A percentile compares a stretch with the other conserved stretches of the same genome.
These are phyloP conservation scores for Nothobranchius furzeri DNA, from an alignment of 2,113 vertebrate species.

Conservation along the genomic window DNA sequence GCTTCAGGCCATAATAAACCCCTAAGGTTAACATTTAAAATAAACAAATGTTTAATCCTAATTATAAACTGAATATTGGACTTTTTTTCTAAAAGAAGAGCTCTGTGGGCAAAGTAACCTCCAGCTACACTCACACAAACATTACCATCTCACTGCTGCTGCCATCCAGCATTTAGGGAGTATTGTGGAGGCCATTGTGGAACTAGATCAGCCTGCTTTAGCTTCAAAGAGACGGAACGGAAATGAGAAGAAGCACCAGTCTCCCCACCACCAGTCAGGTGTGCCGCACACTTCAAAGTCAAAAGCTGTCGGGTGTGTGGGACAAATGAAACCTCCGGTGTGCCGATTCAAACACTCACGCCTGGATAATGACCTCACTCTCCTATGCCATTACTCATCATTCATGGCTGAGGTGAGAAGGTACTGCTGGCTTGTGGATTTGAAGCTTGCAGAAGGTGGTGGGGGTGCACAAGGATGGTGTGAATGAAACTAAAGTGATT, in stretches of 20 bases:
- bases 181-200: slow-evolving; percentile 33
- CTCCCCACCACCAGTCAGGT: slow-evolving; percentile 66
- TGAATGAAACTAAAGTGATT: slow-evolving; percentile 47
- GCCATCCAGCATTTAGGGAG: slow-evolving; percentile 25
- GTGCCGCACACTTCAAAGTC: slow-evolving; percentile 69
- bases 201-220: slow-evolving; percentile 48
- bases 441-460: slow-evolving; percentile 38
- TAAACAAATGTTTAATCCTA: no score
- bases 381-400: slow-evolving; percentile 54
- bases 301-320: slow-evolving; percentile 57
- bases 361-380: slow-evolving; percentile 65
- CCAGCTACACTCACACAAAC: slow-evolving; percentile 8
- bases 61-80: no score
- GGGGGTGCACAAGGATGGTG: neutral
- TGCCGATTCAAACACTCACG: slow-evolving; percentile 51
- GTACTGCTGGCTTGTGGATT: slow-evolving; percentile 26
- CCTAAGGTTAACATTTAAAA: no score
- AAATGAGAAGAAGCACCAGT: slow-evolving; percentile 50
- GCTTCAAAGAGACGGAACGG: slow-evolving; percentile 49
- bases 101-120: slow-evolving; percentile 5
- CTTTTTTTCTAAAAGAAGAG: no score
- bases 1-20: no score
- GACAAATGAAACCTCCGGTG: slow-evolving; percentile 66
- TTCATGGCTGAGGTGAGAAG: slow-evolving; percentile 52
- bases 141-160: slow-evolving; percentile 10